Evolutionary conservation across 1,140 invertebrate genomes (phyloP).

Genomic region (Bombus affinis): DNA sequence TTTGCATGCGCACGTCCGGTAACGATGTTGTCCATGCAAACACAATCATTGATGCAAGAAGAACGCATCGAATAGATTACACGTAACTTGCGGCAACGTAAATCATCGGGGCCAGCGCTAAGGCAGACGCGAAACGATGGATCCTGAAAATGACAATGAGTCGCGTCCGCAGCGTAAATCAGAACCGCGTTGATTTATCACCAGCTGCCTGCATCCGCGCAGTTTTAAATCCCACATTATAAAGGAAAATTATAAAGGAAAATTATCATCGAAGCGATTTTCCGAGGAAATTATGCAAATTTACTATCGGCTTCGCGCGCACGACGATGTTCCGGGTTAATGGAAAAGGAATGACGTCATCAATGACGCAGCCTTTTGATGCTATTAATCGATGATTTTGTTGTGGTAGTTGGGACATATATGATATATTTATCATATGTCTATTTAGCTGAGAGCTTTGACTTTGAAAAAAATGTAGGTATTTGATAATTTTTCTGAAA

Average conservation of each 20-base stretch:
- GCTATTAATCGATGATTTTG: neutral
- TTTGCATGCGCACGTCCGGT: slow-evolving; percentile 45
- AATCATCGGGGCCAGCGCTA: slow-evolving; percentile 43
- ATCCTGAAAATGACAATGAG: slow-evolving; percentile 57
- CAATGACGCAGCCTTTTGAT: neutral
- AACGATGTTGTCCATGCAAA: slow-evolving; percentile 61
- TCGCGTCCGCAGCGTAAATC: slow-evolving; percentile 40
- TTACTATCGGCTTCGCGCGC: neutral
- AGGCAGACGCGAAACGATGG: slow-evolving; percentile 26
- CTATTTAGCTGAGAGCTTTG: neutral
- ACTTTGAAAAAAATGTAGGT: neutral
- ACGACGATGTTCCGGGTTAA: neutral
- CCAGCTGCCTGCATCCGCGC: neutral
- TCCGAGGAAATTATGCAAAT: neutral
- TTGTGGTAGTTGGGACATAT: neutral
- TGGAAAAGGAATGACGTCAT: neutral
- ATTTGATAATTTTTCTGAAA: neutral
- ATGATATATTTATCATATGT: neutral
- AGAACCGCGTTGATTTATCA: slow-evolving; percentile 19
- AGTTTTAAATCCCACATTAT: neutral
- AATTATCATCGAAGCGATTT: slow-evolving; percentile 12
- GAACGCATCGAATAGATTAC: slow-evolving; percentile 67
- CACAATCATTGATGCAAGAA: slow-evolving; percentile 64
- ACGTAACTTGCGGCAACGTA: slow-evolving; percentile 50
- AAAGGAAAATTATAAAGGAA: slow-evolving; percentile 34